phyloP scores from a whole-genome alignment of 2,888 invertebrate genomes.

The Apamea monoglypha region DNA sequence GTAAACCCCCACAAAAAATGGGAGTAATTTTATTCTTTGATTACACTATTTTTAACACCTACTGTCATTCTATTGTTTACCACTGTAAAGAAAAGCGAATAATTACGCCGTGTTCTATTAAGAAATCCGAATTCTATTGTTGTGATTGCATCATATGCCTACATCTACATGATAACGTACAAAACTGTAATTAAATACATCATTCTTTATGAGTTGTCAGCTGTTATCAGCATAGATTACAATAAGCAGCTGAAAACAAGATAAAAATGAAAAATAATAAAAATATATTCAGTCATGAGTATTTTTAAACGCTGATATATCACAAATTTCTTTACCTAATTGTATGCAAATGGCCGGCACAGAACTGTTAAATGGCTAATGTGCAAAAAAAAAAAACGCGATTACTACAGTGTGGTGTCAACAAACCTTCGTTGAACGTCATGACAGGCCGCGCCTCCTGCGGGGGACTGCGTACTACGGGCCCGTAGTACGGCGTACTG shows the following conservation, averaged over 20 bases:
- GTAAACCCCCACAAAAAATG: background rate
- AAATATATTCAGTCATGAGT: slow-evolving; percentile 36
- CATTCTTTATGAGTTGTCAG: slow-evolving; percentile 31
- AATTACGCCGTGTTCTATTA: slow-evolving; percentile 28
- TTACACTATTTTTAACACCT: background rate
- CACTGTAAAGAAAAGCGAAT: slow-evolving; percentile 18
- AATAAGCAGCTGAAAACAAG: slow-evolving; percentile 46
- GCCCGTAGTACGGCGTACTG: slow-evolving; percentile 74
- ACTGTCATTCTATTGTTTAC: slow-evolving; percentile 20
- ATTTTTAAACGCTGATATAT: slow-evolving; percentile 40
- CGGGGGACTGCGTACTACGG: slow-evolving; percentile 72
- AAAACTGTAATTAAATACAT: slow-evolving; percentile 46
- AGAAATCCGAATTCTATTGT: slow-evolving; percentile 25
- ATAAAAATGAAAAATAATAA: slow-evolving; percentile 29
- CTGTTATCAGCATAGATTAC: slow-evolving; percentile 48
- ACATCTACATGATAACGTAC: slow-evolving; percentile 32
- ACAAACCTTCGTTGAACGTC: slow-evolving; percentile 77
- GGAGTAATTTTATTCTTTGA: slow-evolving; percentile 2
- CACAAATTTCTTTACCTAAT: slow-evolving; percentile 22
- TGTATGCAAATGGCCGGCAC: slow-evolving; percentile 32
- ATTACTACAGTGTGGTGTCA: slow-evolving; percentile 46
- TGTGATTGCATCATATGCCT: slow-evolving; percentile 28
- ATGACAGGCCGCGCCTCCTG: slow-evolving; percentile 64
- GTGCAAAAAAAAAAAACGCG: slow-evolving; percentile 45
- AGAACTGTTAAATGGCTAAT: slow-evolving; percentile 35